Evolutionary conservation across 2,797 vertebrate genomes (phyloP).

Genomic region (Rachycentron canadum): DNA sequence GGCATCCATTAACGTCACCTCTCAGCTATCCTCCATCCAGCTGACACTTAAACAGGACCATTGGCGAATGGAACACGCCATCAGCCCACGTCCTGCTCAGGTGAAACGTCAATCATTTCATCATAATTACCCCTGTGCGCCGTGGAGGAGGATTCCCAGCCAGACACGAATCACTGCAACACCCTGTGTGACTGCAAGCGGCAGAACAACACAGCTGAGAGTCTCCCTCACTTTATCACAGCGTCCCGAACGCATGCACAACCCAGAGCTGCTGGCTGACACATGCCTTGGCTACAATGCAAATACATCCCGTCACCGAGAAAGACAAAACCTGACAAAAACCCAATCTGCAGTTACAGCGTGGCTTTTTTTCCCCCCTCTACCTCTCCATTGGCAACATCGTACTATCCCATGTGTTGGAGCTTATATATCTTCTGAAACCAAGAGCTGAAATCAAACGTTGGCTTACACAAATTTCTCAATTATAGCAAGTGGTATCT

Average conservation of each 20-base stretch:
- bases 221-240: constrained; percentile 27
- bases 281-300: constrained; percentile 24
- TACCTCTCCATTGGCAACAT: not conserved
- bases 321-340: constrained; percentile 35
- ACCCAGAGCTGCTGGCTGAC: constrained; percentile 33
- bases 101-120: constrained; percentile 63
- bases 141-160: constrained; percentile 15
- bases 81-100: constrained; percentile 45
- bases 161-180: constrained; percentile 1
- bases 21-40: constrained; percentile 53
- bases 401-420: rapidly evolving
- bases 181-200: not conserved
- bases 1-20: constrained; percentile 70
- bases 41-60: constrained; percentile 63
- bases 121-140: constrained; percentile 50
- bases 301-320: constrained; percentile 45
- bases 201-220: constrained; percentile 29
- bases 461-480: not conserved
- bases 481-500: not conserved
- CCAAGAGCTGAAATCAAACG: not conserved
- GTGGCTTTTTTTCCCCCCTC: not conserved
- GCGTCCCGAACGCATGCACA: constrained; percentile 20
- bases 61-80: constrained; percentile 39
- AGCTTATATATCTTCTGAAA: not conserved
- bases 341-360: constrained; percentile 13